Base-by-base conservation (phyloP, 2,888 invertebrate genomes). In the Hirtodrosophila histrioides region DNA sequence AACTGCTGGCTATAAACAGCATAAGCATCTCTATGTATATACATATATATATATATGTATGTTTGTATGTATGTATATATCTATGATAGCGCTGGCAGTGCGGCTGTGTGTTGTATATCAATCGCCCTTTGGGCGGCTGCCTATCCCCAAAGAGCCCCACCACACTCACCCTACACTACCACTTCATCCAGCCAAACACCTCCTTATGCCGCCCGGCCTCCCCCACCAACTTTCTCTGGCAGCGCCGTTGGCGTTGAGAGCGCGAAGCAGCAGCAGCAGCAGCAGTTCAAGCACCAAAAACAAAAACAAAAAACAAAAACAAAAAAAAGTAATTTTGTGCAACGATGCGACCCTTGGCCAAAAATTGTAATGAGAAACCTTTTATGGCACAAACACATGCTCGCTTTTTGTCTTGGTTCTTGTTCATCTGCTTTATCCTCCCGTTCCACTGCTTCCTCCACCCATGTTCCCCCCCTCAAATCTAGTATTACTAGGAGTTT, bases 311-410 rank as follows among this genome's bases (percentile, higher is more conserved):
- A 17, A 12, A 11, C 40, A 40, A 7, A 31, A 51, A 7, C 50
- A 54, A 45, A 55, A 62, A 76, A 61, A 81, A 81, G 82, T 85
- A 81, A 85, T 81, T 85, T 81, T 81, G 81, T 81, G 81, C 81
- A 81, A 85, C 81, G 85, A 81, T 81, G 85, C 81, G 85, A 81
- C 81, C 85, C 81, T 85, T 81, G 81, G 82, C 85, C 85, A 81
- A 84, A 84, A 76, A 82, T 75, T 85, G 81, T 82, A 82, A 82
- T 85, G 85, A 85, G 81, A 82, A 82, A 85, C 81, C 85, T 82
- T 82, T 82, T 82, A 82, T 85, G 85, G 85, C 69, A 65, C 85
- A 72, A 82, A 77, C 81, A 82, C 81, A 82, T 82, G 85, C 81
- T 79, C 64, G 77, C 79, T 77, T 85, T 82, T 76, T 75, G 66